A percentile compares a stretch with the other conserved stretches of the same genome.
Evolutionary conservation across 2,797 vertebrate species (phyloP).

Genomic region (Acipenser transmontanus): DNA sequence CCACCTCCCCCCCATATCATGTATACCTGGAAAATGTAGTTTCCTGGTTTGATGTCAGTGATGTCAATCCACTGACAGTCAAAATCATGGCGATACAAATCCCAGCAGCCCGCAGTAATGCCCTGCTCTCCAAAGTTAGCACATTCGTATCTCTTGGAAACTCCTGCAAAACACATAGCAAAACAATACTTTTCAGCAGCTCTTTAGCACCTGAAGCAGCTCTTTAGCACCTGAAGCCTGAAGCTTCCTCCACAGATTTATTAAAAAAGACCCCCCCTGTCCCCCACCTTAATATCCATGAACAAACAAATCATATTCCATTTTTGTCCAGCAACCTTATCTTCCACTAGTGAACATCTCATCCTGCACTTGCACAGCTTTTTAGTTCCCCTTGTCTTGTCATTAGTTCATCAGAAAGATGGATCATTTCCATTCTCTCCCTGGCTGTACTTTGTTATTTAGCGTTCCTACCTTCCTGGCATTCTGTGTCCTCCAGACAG

Average conservation of each 20-base stretch:
- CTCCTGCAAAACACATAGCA: constrained; percentile 47
- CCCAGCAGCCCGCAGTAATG: constrained; percentile 96
- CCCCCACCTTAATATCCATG: too few relatives aligned
- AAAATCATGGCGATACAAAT: constrained; percentile 91
- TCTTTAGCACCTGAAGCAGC: too few relatives aligned
- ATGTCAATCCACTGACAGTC: constrained; percentile 98
- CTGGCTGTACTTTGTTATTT: background rate
- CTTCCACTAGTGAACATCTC: too few relatives aligned
- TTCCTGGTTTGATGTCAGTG: constrained; percentile 86
- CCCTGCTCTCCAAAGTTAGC: constrained; percentile 98
- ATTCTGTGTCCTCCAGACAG: constrained; percentile 92
- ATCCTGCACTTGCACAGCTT: too few relatives aligned
- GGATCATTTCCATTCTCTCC: too few relatives aligned
- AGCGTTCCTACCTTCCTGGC: constrained; percentile 72
- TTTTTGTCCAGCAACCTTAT: too few relatives aligned
- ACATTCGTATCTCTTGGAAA: constrained; percentile 89
- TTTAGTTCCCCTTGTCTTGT: too few relatives aligned
- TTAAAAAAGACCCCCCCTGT: too few relatives aligned
- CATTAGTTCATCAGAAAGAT: too few relatives aligned
- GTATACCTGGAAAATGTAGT: constrained; percentile 89
- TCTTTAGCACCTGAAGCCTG: too few relatives aligned
- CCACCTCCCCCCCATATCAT: background rate
- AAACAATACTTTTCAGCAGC: background rate
- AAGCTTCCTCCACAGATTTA: too few relatives aligned
- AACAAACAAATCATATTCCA: too few relatives aligned